Evolutionary conservation across 1,140 invertebrate genomes (phyloP).

Genomic region (Artemia franciscana): DNA sequence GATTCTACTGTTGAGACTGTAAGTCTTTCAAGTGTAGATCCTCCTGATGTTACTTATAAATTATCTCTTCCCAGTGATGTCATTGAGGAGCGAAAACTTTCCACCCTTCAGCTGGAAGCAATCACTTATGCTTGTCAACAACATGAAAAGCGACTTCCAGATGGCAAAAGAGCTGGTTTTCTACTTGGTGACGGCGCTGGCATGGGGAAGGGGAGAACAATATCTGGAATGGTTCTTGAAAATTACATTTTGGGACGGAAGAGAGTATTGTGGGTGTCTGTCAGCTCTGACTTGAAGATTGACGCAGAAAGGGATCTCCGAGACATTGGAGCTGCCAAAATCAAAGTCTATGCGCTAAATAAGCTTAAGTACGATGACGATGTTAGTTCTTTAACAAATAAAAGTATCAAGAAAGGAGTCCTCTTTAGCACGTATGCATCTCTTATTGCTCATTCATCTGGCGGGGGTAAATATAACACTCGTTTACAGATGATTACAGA

Average conservation of each 20-base stretch:
- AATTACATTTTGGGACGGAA: slow-evolving; percentile 85
- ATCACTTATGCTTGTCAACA: slow-evolving; percentile 90
- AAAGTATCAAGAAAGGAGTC: slow-evolving; percentile 82
- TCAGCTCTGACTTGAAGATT: slow-evolving; percentile 94
- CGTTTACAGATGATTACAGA: slow-evolving; percentile 82
- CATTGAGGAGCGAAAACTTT: slow-evolving; percentile 63
- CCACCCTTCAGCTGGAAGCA: slow-evolving; percentile 86
- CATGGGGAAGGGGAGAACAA: slow-evolving; percentile 94
- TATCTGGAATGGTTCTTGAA: slow-evolving; percentile 93
- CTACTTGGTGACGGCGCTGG: slow-evolving; percentile 95
- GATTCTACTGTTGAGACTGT: slow-evolving; percentile 98
- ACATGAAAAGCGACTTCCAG: slow-evolving; percentile 72
- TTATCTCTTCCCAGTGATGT: slow-evolving; percentile 60
- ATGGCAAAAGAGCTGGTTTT: slow-evolving; percentile 78
- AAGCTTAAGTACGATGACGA: slow-evolving; percentile 92
- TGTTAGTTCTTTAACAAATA: slow-evolving; percentile 74
- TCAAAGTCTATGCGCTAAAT: slow-evolving; percentile 69
- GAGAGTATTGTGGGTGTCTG: slow-evolving; percentile 88
- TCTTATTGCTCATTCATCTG: slow-evolving; percentile 79
- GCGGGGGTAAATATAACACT: slow-evolving; percentile 73
- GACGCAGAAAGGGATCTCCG: slow-evolving; percentile 87
- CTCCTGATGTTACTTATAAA: slow-evolving; percentile 79
- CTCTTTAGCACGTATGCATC: slow-evolving; percentile 96
- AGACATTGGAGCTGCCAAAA: slow-evolving; percentile 79
- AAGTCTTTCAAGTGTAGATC: slow-evolving; percentile 82